Percentiles rank a stretch among this genome's conserved stretches.
Conservation (phyloP, 1,140 invertebrate genomes). For the Patella vulgata region DNA sequence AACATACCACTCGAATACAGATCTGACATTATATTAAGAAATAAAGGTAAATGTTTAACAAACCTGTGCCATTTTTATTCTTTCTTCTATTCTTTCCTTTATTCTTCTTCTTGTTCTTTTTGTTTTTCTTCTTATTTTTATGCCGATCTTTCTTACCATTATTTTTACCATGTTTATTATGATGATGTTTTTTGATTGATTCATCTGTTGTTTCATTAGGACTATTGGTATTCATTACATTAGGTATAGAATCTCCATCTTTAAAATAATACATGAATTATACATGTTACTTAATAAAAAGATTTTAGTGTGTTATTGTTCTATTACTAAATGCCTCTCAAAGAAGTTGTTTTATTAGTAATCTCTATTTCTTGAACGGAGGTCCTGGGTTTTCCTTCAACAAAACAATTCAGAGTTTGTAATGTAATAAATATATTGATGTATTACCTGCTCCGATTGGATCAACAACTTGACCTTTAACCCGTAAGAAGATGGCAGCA, state of each 20-base stretch:
- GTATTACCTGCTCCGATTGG: neutral
- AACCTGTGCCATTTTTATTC: constrained; percentile 16
- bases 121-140: neutral
- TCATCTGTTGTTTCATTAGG: neutral
- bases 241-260: neutral
- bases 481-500: constrained; percentile 25
- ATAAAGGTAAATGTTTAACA: no score
- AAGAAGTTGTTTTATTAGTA: no score
- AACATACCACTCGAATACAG: no score
- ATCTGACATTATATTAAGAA: no score
- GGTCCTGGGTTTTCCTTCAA: constrained; percentile 9
- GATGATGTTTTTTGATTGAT: neutral
- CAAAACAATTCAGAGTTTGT: no score
- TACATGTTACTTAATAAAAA: no score
- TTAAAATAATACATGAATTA: no score
- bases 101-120: constrained; percentile 16
- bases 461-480: constrained; percentile 20
- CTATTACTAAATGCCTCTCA: no score
- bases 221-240: neutral
- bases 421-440: no score
- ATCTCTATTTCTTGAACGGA: no score
- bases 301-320: no score
- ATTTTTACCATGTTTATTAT: no score
- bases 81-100: constrained; percentile 26
- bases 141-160: neutral